Conservation (phyloP, 1,140 invertebrate genomes). For the Sarcophaga bullata region DNA sequence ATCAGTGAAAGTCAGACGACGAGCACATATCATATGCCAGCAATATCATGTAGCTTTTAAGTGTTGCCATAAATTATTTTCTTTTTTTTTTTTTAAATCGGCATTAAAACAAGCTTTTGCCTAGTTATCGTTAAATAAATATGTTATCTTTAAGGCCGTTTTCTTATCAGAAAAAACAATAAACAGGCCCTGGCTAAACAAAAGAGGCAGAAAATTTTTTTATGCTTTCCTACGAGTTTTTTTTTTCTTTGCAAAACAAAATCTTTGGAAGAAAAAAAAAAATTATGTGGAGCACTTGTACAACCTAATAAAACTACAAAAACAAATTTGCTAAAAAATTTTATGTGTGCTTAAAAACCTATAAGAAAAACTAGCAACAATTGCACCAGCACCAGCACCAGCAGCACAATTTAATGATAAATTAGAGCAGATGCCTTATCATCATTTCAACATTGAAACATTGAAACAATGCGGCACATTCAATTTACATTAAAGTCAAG, state of each 20-base stretch:
- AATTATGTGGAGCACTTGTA: background rate
- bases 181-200: too few relatives aligned
- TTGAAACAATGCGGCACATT: background rate
- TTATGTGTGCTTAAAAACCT: too few relatives aligned
- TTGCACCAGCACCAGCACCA: too few relatives aligned
- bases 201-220: too few relatives aligned
- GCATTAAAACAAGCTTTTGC: too few relatives aligned
- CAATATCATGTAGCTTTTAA: background rate
- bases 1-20: background rate
- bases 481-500: background rate
- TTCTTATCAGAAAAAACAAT: too few relatives aligned
- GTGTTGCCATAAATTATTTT: conserved; percentile 9
- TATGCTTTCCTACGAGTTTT: too few relatives aligned
- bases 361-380: too few relatives aligned
- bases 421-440: background rate
- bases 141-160: too few relatives aligned
- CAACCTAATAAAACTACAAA: background rate
- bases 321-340: background rate
- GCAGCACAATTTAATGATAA: background rate
- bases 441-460: background rate
- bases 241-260: too few relatives aligned
- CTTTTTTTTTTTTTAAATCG: too few relatives aligned
- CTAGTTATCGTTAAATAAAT: too few relatives aligned
- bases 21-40: conserved; percentile 4
- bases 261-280: background rate